These are phyloP conservation scores for Iphiclides podalirius DNA, from an alignment of 2,888 invertebrate genomes.

Conservation along the genomic window DNA sequence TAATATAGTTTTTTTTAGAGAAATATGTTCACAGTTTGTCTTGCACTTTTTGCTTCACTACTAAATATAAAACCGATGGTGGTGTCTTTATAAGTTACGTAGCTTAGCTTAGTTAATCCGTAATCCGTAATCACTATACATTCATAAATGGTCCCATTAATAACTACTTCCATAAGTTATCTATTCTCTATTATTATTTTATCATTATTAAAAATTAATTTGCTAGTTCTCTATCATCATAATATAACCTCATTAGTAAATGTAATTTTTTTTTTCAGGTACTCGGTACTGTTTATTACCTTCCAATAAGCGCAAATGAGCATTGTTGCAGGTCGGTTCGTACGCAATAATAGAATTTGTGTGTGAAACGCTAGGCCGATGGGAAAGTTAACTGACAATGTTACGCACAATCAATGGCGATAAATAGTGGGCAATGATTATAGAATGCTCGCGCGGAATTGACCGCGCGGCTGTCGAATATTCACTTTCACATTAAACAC, in stretches of 20 bases:
- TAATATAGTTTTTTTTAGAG: too few relatives aligned
- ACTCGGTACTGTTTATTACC: slow-evolving; percentile 11
- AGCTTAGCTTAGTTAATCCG: background rate
- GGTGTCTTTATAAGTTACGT: background rate
- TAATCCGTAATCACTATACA: background rate
- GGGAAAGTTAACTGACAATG: slow-evolving; percentile 51
- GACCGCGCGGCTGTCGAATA: slow-evolving; percentile 49
- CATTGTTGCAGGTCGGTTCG: slow-evolving; percentile 25
- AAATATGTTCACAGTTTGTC: background rate
- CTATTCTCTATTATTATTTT: too few relatives aligned
- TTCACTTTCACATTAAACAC: slow-evolving; percentile 67
- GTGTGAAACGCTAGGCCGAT: slow-evolving; percentile 36
- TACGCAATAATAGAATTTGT: background rate
- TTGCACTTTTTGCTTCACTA: background rate
- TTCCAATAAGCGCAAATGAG: slow-evolving; percentile 11
- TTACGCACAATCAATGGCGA: slow-evolving; percentile 42
- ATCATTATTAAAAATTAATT: too few relatives aligned
- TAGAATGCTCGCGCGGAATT: slow-evolving; percentile 46
- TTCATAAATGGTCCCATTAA: background rate
- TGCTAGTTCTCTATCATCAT: too few relatives aligned
- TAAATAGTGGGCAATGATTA: slow-evolving; percentile 42
- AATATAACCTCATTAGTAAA: too few relatives aligned
- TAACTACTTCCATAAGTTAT: slow-evolving; percentile 1
- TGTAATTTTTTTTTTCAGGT: too few relatives aligned
- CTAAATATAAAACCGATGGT: background rate